phyloP scores from a whole-genome alignment of 35 echinoderm and acorn worm species.

The Lytechinus variegatus region DNA sequence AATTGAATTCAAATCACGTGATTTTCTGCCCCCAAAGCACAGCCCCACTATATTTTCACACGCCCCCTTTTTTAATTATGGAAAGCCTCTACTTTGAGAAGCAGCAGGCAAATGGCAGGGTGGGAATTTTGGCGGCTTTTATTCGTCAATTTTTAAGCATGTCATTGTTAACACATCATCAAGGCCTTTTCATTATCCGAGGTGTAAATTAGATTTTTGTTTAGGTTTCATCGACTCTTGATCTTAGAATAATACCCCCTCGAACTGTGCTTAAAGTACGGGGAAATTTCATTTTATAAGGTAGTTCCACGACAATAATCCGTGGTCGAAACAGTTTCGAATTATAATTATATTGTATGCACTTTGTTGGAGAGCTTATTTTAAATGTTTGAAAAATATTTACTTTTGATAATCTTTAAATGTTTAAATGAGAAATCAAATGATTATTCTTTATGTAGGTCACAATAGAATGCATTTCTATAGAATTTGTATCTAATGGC shows the following conservation, averaged over 20 bases:
- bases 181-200: neutral
- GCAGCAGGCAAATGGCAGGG: neutral
- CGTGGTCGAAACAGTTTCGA: neutral
- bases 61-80: neutral
- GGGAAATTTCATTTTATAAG: neutral
- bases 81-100: neutral
- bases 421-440: too few relatives aligned
- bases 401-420: too few relatives aligned
- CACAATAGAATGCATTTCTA: too few relatives aligned
- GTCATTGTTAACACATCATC: neutral
- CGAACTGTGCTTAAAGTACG: neutral
- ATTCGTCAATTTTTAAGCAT: neutral
- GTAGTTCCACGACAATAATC: neutral
- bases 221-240: slow-evolving; percentile 3
- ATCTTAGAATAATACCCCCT: neutral
- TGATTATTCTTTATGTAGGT: too few relatives aligned
- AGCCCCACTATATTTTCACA: too few relatives aligned
- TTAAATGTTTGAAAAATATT: neutral
- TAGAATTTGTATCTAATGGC: too few relatives aligned
- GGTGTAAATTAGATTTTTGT: slow-evolving; percentile 20
- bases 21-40: too few relatives aligned
- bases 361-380: neutral
- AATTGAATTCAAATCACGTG: too few relatives aligned
- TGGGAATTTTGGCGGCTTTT: neutral
- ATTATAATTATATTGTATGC: neutral